Conservation (phyloP, 2,113 vertebrate species). For the Neofelis nebulosa region DNA sequence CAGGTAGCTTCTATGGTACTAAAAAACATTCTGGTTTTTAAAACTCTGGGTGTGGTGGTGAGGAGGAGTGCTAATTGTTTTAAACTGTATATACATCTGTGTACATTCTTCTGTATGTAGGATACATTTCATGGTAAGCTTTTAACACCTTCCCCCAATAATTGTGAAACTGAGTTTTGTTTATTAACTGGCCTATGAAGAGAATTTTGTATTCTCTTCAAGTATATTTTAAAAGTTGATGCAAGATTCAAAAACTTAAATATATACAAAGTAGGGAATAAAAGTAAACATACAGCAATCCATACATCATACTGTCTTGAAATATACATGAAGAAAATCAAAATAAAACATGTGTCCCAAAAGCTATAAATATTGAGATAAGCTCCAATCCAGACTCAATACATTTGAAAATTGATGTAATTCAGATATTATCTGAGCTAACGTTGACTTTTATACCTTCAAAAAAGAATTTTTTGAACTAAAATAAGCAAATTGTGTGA, state of each 20-base stretch:
- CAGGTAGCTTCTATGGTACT: neutral
- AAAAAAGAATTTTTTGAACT: conserved; percentile 25
- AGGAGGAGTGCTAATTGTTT: neutral
- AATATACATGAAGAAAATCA: neutral
- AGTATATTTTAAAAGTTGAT: conserved; percentile 23
- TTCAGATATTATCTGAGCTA: neutral
- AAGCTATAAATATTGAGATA: conserved; percentile 26
- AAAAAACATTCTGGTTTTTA: neutral
- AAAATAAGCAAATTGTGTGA: neutral
- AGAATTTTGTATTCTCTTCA: neutral
- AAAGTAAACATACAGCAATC: conserved; percentile 1
- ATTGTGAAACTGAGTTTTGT: neutral
- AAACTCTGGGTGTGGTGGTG: neutral
- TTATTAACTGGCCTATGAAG: neutral
- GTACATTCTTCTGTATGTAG: neutral
- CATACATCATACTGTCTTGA: neutral
- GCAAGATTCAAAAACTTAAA: conserved; percentile 17
- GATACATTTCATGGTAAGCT: neutral
- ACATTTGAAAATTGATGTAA: conserved; percentile 2
- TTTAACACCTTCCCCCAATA: neutral
- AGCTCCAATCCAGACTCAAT: neutral
- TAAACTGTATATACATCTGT: neutral
- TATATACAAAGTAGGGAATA: neutral
- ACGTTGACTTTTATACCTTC: neutral
- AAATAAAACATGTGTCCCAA: neutral